Percentiles rank a stretch among this genome's conserved stretches.
phyloP scores from a whole-genome alignment of 2,888 invertebrate species.

The Diarsia dahlii region DNA sequence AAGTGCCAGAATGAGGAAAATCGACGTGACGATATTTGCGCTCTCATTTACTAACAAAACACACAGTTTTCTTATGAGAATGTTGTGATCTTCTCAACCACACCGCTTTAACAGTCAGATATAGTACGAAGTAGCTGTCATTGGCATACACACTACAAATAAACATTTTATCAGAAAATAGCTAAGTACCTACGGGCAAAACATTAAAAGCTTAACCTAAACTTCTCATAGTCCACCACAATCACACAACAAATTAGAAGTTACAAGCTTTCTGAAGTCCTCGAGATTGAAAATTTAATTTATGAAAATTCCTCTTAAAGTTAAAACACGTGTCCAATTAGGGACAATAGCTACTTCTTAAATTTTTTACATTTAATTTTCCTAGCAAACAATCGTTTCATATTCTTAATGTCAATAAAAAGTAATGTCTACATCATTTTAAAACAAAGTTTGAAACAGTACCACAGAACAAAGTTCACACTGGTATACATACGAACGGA shows the following conservation, averaged over 20 bases:
- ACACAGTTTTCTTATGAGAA: not conserved
- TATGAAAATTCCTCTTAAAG: not conserved
- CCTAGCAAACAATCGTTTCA: not conserved
- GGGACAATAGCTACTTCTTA: not conserved
- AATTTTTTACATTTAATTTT: not conserved
- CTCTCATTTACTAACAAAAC: not conserved
- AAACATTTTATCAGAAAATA: not conserved
- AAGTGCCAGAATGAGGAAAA: not conserved
- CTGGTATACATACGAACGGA: not conserved
- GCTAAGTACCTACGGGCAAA: not conserved
- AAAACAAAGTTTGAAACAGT: slow-evolving; percentile 15
- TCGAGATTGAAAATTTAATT: not conserved
- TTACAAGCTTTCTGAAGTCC: not conserved
- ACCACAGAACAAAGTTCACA: slow-evolving; percentile 8
- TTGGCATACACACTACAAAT: not conserved
- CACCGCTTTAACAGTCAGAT: not conserved
- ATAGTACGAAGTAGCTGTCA: not conserved
- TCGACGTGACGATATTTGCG: not conserved
- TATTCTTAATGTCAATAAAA: not conserved
- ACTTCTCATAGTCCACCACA: not conserved
- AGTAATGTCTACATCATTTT: not conserved
- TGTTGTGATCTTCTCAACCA: too few relatives aligned
- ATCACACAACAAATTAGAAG: not conserved
- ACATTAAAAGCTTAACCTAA: not conserved
- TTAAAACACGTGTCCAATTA: slow-evolving; percentile 1